Evolutionary conservation across 2,113 vertebrate genomes (phyloP), one percentile per base, ranked within the genome.

Genomic region (Platichthys stellatus): DNA sequence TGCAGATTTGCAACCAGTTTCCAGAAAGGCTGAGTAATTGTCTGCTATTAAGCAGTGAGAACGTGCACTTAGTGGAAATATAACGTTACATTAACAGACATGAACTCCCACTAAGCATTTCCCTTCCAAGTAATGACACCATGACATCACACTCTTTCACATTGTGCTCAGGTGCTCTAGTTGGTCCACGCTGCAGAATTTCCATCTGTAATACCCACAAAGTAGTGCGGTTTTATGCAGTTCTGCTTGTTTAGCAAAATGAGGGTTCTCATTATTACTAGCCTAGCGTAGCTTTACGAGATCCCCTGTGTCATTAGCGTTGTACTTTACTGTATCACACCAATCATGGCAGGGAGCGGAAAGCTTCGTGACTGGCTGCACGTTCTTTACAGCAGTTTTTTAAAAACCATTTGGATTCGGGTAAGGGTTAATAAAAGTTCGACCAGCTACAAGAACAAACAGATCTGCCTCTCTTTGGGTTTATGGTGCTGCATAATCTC

Each of bases 71-170:
- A 26, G 24, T 63, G 49, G 62, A 84, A 66, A 79, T 10, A 38
- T 57, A 70, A 66, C 56, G 60, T 54, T 77, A 57, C 59, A 67
- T 26, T 26, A 78, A 76, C 84, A 85, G 78, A 84, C 73, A 53
- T 62, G 49, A 51, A 20, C 5, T 51, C 49, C 18, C 49, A 51
- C 49, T 0, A 20, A 51, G 4, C 49, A 65, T 57, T 31, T 31
- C 31, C 31, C 31, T 31, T 7, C 74, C 49, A 24, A 35, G 35
- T 64, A 72, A 83, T 49, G 53, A 53, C 28, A 74, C 18, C 47
- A 51, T 63, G 65, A 14, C 69, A 73, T 73, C 15, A 3, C 10
- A 66, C 45, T 53, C 21, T 26, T 76, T 74, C 63, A 38, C 38
- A 72, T 20, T 57, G 49, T 5, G 58, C 5, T 60, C 26, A 65